phyloP scores from a whole-genome alignment of 2,113 vertebrate species.

The Otus sunia region DNA sequence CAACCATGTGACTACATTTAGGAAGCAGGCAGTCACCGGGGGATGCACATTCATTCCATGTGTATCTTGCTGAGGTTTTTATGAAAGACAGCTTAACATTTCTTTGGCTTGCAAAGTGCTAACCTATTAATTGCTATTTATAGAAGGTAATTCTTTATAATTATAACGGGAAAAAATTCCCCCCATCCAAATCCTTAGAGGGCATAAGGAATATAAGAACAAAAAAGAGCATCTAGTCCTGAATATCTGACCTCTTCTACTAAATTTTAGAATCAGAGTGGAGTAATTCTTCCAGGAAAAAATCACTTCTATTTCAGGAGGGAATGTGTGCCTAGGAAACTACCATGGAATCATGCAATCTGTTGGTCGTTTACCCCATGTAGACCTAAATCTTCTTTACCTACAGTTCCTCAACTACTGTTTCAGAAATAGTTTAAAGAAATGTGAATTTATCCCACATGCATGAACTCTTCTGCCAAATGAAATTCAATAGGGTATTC shows the following conservation, averaged over 20 bases:
- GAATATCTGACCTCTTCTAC: neutral
- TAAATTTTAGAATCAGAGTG: neutral
- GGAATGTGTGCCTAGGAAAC: neutral
- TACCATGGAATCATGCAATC: neutral
- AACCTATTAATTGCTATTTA: neutral
- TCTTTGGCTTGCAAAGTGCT: neutral
- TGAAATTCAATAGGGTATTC: neutral
- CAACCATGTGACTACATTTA: neutral
- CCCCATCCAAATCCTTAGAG: neutral
- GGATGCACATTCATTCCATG: neutral
- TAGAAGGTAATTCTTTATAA: slow-evolving; percentile 1
- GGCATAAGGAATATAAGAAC: neutral
- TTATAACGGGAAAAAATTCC: neutral
- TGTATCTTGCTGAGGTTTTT: neutral
- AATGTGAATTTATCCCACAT: neutral
- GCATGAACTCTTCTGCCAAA: neutral
- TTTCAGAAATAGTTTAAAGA: neutral
- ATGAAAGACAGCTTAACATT: slow-evolving; percentile 10
- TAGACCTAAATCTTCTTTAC: neutral
- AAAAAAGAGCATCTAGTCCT: neutral
- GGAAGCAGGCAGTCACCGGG: neutral
- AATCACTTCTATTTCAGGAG: slow-evolving; percentile 12
- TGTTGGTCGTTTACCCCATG: neutral
- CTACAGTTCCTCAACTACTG: neutral
- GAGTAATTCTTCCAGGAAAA: neutral